Percentiles rank a stretch among this genome's conserved stretches.
These are phyloP conservation scores for Meles meles DNA, from an alignment of 2,113 vertebrate genomes.

Conservation along the genomic window DNA sequence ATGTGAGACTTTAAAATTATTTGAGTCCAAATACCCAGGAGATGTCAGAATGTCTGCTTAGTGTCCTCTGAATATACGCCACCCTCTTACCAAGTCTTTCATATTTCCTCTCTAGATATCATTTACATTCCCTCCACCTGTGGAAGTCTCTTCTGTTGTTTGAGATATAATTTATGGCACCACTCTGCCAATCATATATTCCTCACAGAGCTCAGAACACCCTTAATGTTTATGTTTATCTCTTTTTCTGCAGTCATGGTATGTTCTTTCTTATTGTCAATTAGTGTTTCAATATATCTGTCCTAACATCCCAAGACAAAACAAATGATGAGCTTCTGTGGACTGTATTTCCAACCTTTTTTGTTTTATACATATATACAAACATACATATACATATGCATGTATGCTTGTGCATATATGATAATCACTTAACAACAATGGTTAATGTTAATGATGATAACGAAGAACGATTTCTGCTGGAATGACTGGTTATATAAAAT, in stretches of 20 bases:
- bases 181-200: neutral
- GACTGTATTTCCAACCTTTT: neutral
- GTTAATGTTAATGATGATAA: neutral
- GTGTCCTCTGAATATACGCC: neutral
- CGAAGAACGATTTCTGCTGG: neutral
- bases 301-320: neutral
- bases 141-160: neutral
- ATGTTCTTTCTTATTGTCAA: neutral
- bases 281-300: neutral
- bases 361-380: neutral
- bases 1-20: neutral
- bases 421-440: neutral
- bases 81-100: neutral
- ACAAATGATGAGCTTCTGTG: neutral
- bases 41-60: neutral
- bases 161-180: neutral
- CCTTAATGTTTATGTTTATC: neutral
- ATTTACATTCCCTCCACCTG: neutral
- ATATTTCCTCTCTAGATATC: neutral
- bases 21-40: neutral
- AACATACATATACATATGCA: neutral
- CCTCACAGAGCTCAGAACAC: neutral
- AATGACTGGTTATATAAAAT: neutral
- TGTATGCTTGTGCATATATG: neutral
- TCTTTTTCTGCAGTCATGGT: neutral